Base-by-base conservation (phyloP, 2,113 vertebrate species). In the Australoheros scitulus region DNA sequence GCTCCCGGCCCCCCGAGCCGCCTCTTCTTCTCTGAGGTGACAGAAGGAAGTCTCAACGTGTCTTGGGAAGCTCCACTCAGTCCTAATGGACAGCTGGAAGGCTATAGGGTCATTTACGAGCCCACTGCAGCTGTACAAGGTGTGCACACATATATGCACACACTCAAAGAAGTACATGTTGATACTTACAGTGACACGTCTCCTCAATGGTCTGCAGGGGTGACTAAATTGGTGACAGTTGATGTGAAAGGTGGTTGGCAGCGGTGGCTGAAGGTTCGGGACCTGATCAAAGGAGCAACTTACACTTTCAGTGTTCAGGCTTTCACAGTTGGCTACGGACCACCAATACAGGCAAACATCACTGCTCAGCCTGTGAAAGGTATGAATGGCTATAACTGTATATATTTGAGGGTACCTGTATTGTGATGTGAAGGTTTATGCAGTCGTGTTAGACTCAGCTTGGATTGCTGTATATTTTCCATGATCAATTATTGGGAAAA, bases 201-300 rank as follows among this genome's bases (percentile, higher is more conserved):
- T 26, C 36, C 68, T 15, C 1, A 5, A 34, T n/a, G 47, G 55
- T 87, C 64, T 74, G 79, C 82, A 99, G 98, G 98, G 11, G 97
- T 99, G 85, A 99, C 96, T 88, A 98, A 98, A 93, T 96, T 98
- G 90, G 97, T 99, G 93, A 99, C 97, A 0, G 97, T 99, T 95
- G 97, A 98, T 11, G 97, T 99, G 43, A 96, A 96, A 79, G 98
- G 98, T 59, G 97, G 96, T 93, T 96, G 97, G 97, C 98, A 97
- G 50, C 96, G 95, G 59, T 99, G 98, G 98, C 90, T 99, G 68
- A 98, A 98, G 92, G 97, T 98, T 70, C 96, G 97, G 34, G 98
- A 99, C 84, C 96, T 99, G 87, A 96, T 96, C 64, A 97, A 96
- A 80, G 97, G 97, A 18, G 88, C 96, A 24, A 97, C 96, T 26